These are phyloP conservation scores for Micropterix aruncella DNA, from an alignment of 2,888 invertebrate genomes.

Conservation along the genomic window DNA sequence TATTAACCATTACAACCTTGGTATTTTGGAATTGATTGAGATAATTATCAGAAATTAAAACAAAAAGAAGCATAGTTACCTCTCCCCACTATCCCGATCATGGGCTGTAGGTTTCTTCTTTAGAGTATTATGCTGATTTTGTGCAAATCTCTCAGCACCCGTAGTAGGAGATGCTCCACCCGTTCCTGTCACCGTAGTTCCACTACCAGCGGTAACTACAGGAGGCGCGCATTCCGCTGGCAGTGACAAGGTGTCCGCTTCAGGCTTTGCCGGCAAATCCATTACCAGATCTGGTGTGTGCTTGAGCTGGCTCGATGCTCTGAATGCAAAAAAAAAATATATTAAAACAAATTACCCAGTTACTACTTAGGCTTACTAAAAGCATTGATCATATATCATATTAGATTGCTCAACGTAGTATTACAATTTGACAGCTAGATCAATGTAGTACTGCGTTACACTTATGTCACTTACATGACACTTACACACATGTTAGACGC, in stretches of 20 bases:
- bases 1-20: neutral
- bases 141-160: slow-evolving; percentile 26
- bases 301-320: slow-evolving; percentile 11
- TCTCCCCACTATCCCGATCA: slow-evolving; percentile 6
- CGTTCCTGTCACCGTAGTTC: slow-evolving; percentile 14
- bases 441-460: too few relatives aligned
- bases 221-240: slow-evolving; percentile 19
- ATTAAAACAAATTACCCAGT: too few relatives aligned
- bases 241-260: slow-evolving; percentile 17
- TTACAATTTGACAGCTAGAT: too few relatives aligned
- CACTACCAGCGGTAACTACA: slow-evolving; percentile 20
- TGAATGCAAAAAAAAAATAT: slow-evolving; percentile 5
- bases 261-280: slow-evolving; percentile 52
- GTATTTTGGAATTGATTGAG: neutral
- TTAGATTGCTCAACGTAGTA: too few relatives aligned
- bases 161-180: slow-evolving; percentile 14
- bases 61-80: too few relatives aligned
- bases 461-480: too few relatives aligned
- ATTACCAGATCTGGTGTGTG: slow-evolving; percentile 66
- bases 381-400: too few relatives aligned
- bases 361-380: too few relatives aligned
- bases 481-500: too few relatives aligned
- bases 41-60: neutral
- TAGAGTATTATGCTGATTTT: slow-evolving; percentile 27
- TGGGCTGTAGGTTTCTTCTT: slow-evolving; percentile 18